Base-by-base conservation (phyloP, 2,888 invertebrate species). In the Hydroisotoma schaefferi region DNA sequence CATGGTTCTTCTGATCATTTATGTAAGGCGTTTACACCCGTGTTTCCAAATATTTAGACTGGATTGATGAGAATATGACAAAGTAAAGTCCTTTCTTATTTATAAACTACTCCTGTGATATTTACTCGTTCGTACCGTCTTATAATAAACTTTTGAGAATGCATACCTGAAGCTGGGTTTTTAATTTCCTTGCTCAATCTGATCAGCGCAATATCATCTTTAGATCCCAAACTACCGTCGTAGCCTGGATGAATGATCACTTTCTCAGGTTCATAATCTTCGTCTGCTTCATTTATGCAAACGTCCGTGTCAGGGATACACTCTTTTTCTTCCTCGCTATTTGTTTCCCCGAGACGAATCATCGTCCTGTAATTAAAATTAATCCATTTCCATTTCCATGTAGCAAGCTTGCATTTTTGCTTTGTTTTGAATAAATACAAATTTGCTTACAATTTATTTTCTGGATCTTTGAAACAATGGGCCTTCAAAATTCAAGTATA, bases 1-100 rank as follows among this genome's bases (percentile, higher is more conserved):
- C 1, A 25, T 83, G 82, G 49, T 84, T 83, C 61, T 91, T 92
- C n/a, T n/a, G n/a, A n/a, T n/a, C n/a, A n/a, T n/a, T n/a, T n/a
- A n/a, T n/a, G n/a, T n/a, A n/a, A 0, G 92, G 91, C 1, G 80
- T 92, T 28, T 92, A 92, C 75, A 85, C 88, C 0, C 80, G 86
- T 33, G 88, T 91, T 25, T 84, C 82, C 68, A 81, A 82, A 68
- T 88, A 84, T 76, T 77, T 88, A 26, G 81, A 82, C 29, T 88
- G 88, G 88, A 87, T 88, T 70, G 80, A 81, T 18, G 77, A n/a
- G n/a, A n/a, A n/a, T n/a, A n/a, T n/a, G n/a, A n/a, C n/a, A n/a
- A n/a, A n/a, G n/a, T n/a, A n/a, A n/a, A n/a, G n/a, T n/a, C n/a
- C n/a, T n/a, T n/a, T n/a, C 26, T 23, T 28, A 52, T 15, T 55